phyloP scores from a whole-genome alignment of 2,888 invertebrate genomes.

The Chrysolina haemoptera region DNA sequence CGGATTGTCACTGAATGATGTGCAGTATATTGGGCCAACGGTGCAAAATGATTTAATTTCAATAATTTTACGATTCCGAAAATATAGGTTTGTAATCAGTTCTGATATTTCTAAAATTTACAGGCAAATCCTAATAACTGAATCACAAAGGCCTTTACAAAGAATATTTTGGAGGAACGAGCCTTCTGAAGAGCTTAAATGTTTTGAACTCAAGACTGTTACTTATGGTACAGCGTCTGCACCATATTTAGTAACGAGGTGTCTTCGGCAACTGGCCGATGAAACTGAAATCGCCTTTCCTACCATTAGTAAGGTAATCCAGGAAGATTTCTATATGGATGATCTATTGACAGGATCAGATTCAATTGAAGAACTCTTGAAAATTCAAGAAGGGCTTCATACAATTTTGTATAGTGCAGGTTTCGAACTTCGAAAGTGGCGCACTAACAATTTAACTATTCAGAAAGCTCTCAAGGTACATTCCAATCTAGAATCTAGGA shows the following conservation, averaged over 20 bases:
- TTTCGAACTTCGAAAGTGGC: slow-evolving; percentile 5
- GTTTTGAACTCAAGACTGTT: slow-evolving; percentile 40
- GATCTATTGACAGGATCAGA: slow-evolving; percentile 19
- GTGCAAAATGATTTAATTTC: slow-evolving; percentile 35
- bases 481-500: not conserved
- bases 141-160: slow-evolving; percentile 21
- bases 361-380: not conserved
- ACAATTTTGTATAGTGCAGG: slow-evolving; percentile 7
- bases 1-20: slow-evolving; percentile 39
- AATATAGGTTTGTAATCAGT: slow-evolving; percentile 36
- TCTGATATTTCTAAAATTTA: slow-evolving; percentile 39
- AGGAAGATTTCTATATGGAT: not conserved
- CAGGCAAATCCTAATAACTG: slow-evolving; percentile 29
- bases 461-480: not conserved
- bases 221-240: slow-evolving; percentile 41
- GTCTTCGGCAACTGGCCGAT: slow-evolving; percentile 30
- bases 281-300: slow-evolving; percentile 19
- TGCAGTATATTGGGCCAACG: slow-evolving; percentile 33
- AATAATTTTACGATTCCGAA: slow-evolving; percentile 38
- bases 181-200: slow-evolving; percentile 30
- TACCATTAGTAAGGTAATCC: not conserved
- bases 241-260: slow-evolving; percentile 37
- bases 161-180: slow-evolving; percentile 39
- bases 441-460: not conserved
- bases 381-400: not conserved